Evolutionary conservation across 2,888 invertebrate genomes (phyloP), one percentile per base, ranked within the genome.

Genomic region (Oegoconia quadripuncta): DNA sequence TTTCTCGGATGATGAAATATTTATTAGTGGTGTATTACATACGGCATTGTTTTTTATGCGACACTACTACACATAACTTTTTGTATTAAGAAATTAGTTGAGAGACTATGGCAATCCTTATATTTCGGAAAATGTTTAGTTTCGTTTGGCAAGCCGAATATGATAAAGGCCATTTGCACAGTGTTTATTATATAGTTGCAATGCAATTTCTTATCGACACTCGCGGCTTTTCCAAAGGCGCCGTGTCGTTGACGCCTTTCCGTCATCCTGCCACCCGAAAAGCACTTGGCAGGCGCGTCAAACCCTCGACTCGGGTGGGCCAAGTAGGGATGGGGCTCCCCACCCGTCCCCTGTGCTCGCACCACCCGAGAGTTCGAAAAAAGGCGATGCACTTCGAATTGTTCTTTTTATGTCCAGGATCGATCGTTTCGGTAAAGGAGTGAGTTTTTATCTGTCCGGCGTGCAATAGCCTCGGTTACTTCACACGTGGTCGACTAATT

Each of bases 381-480:
- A 86, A 83, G 83, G 84, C 86, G 80, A 83, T 84, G 80, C 80
- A 83, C 79, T 81, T 80, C 68, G 70, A 72, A 83, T 82, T 84
- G 86, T 84, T 82, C 86, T 76, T 87, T 87, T 87, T 87, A 68
- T 82, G 86, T 81, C 80, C 74, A 72, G 76, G 66, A 87, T 87
- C 86, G 87, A 87, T 86, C 86, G 84, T 74, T 79, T 74, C 78
- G 69, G 76, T 71, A 75, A 82, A 83, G 80, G 81, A 81, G 75
- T 71, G 81, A 76, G 74, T 80, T 82, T 76, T 77, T 81, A 80
- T 80, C 78, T 74, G 75, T 72, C 71, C 74, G 59, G 68, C 59
- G 60, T 57, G 53, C 55, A 62, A 53, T 49, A 46, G 44, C 62
- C 68, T 62, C 67, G 64, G 70, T 73, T 69, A 73, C 74, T 81